Evolutionary conservation across 2,888 invertebrate species (phyloP).

Genomic region (Tiliacea aurago): DNA sequence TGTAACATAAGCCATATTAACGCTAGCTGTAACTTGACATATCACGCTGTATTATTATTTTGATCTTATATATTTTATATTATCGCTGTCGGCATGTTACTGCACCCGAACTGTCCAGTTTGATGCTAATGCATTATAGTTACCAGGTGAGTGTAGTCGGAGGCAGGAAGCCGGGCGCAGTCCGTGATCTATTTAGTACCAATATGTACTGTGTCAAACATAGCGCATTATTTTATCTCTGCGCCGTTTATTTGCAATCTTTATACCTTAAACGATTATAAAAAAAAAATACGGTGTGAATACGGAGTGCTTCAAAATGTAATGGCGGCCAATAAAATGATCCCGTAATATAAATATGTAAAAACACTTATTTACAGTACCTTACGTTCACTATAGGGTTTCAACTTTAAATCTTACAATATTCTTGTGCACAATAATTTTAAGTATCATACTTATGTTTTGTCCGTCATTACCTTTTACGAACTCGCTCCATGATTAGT

Average conservation of each 20-base stretch:
- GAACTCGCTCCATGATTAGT: slow-evolving; percentile 12
- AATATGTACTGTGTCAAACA: slow-evolving; percentile 80
- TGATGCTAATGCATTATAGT: background rate
- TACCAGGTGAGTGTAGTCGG: slow-evolving; percentile 6
- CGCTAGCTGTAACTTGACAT: slow-evolving; percentile 80
- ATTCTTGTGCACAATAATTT: slow-evolving; percentile 58
- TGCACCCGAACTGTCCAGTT: slow-evolving; percentile 14
- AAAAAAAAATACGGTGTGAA: background rate
- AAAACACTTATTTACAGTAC: slow-evolving; percentile 49
- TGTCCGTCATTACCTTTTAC: slow-evolving; percentile 34
- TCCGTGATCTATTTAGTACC: slow-evolving; percentile 66
- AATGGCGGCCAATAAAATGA: slow-evolving; percentile 50
- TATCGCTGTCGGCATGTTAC: slow-evolving; percentile 16
- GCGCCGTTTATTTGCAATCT: slow-evolving; percentile 67
- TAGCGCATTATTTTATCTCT: slow-evolving; percentile 73
- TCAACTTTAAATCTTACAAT: slow-evolving; percentile 48
- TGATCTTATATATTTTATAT: slow-evolving; percentile 67
- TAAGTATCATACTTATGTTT: slow-evolving; percentile 42
- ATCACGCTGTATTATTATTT: slow-evolving; percentile 78
- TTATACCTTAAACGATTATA: slow-evolving; percentile 7
- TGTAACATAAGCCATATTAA: slow-evolving; percentile 67
- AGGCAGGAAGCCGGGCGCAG: slow-evolving; percentile 12
- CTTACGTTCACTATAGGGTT: slow-evolving; percentile 54
- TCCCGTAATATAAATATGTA: slow-evolving; percentile 47
- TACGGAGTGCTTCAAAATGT: slow-evolving; percentile 7